Evolutionary conservation across 1,140 invertebrate species (phyloP), one percentile per base, ranked within the genome.

Genomic region (Drosophila navojoa): DNA sequence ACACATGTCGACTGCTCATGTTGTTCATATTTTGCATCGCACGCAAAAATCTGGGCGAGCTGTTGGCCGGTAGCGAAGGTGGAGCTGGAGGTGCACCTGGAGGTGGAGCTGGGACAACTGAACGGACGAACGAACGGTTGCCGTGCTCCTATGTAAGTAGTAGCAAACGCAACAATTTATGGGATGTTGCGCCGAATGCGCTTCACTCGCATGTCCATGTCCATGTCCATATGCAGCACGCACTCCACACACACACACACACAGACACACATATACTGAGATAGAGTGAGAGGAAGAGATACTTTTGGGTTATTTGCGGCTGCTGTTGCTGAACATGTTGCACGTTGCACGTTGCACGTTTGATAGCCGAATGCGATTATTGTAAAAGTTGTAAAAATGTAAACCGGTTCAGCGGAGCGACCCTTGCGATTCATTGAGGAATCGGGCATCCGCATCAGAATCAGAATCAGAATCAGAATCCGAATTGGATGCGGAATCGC

Each of bases 161-260:
- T 73, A 79, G 82, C 84, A 71, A 66, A 60, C 22, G 84, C 76
- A 77, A 79, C 84, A 87, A 87, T 87, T 89, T 87, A 87, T 87
- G 57, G 62, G 75, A 60, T 78, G 72, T 78, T 78, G 73, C 55
- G 44, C 42, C 77, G 74, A 85, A 85, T 85, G 76, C 79, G 76
- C 79, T 77, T 79, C 71, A 72, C 79, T 81, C 80, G 76, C 82
- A 77, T 85, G 61, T 58, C 52, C 54, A 45, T 59, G 38, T 42
- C 35, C 59, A 25, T 68, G 79, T 64, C 78, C 80, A 73, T 85
- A 81, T 69, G 71, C 79, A 82, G 76, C 81, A 86, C 82, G 76
- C 81, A 87, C 76, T 80, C 68, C 58, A 66, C 40, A 64, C 77
- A 69, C 74, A 59, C 55, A 44, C 15, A 38, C 15, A 44, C n/a